Evolutionary conservation across 2,888 invertebrate genomes (phyloP), one percentile per base, ranked within the genome.

Genomic region (Sinelater perroti): DNA sequence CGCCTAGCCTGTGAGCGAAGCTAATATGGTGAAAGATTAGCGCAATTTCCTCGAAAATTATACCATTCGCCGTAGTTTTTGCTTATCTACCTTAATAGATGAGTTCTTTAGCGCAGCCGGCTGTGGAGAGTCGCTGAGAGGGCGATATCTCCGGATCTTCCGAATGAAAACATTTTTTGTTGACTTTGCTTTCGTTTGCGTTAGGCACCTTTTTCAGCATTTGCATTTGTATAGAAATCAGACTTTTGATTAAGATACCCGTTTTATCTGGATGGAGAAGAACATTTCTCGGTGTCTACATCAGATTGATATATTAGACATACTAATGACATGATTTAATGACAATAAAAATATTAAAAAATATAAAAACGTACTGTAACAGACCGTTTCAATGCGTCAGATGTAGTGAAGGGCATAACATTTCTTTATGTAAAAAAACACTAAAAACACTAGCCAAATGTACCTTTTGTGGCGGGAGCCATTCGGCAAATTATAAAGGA

Each of bases 211-310:
- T 5, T 14, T 31, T n/a, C n/a, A 13, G 18, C 21, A 40, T 51
- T 51, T 40, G 33, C 51, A 51, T 51, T 51, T 51, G 40, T 51
- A 51, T 30, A 40, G 51, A 28, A 21, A 13, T 42, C 21, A 51
- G 51, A 51, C 42, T 51, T 40, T 51, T 51, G 26, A 40, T 51
- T 51, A 28, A 42, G 51, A 51, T 51, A 51, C 13, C 16, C 28
- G 5, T 42, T 36, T 42, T 30, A 30, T 30, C 13, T 30, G 10
- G 13, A 10, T 30, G 13, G 10, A 1, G 6, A 6, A 30, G 7
- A 24, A 24, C 7, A 24, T 24, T 24, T 24, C 24, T 24, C 7
- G 7, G 7, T 24, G n/a, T n/a, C n/a, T n/a, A n/a, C n/a, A n/a
- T n/a, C n/a, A n/a, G n/a, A n/a, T n/a, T n/a, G n/a, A n/a, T n/a